These are phyloP conservation scores for Ceratina japonica DNA, from an alignment of 1,140 invertebrate species.

Conservation along the genomic window DNA sequence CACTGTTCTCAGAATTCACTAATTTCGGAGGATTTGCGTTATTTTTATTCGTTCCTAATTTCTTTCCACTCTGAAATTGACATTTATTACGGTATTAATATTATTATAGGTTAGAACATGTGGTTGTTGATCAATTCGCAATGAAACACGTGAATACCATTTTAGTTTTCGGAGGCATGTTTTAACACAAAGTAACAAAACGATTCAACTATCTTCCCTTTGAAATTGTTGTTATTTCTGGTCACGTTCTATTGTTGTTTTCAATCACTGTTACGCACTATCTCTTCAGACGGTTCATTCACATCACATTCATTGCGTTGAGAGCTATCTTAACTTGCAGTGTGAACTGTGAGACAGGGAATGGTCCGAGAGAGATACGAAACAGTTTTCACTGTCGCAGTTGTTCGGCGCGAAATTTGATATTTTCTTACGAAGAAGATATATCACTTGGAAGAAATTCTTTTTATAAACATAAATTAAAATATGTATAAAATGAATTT, in stretches of 20 bases:
- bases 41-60: not conserved
- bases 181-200: not conserved
- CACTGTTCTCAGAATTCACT: too few relatives aligned
- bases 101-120: not conserved
- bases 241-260: not conserved
- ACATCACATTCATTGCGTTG: too few relatives aligned
- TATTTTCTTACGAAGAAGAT: too few relatives aligned
- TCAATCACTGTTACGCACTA: not conserved
- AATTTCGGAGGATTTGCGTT: not conserved
- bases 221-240: not conserved
- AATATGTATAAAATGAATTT: too few relatives aligned
- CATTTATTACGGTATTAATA: not conserved
- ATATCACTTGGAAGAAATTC: too few relatives aligned
- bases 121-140: not conserved
- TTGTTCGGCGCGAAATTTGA: too few relatives aligned
- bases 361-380: too few relatives aligned
- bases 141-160: constrained; percentile 21
- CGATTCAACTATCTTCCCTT: not conserved
- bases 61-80: constrained; percentile 40
- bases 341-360: too few relatives aligned
- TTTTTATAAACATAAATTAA: too few relatives aligned
- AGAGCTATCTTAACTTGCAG: too few relatives aligned
- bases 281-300: too few relatives aligned
- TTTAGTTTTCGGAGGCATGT: constrained; percentile 48
- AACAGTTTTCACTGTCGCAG: too few relatives aligned